Conservation (phyloP, 2,797 vertebrate species). For the Carapus acus region DNA sequence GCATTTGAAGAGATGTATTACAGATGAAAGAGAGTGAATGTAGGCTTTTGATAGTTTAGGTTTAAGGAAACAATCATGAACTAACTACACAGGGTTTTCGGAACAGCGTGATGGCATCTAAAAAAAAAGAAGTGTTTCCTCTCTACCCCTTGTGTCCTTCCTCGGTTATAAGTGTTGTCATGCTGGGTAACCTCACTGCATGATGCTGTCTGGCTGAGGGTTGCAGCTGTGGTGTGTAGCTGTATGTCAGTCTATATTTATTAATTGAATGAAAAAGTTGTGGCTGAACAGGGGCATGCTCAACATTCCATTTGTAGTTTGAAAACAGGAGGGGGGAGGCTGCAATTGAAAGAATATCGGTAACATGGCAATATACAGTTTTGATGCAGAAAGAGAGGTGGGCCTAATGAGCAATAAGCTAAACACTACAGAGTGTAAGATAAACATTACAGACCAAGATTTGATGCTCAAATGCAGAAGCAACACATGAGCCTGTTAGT, state of each 20-base stretch:
- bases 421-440: too few species aligned
- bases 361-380: conserved; percentile 1
- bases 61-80: conserved; percentile 14
- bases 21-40: neutral
- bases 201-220: conserved; percentile 11
- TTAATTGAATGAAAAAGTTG: conserved; percentile 18
- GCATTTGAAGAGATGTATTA: neutral
- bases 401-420: too few species aligned
- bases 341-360: conserved; percentile 12
- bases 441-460: too few species aligned
- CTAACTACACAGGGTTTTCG: conserved; percentile 6
- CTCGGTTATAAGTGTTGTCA: conserved; percentile 14
- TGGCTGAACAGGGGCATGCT: conserved; percentile 3
- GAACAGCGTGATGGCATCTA: neutral
- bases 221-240: conserved; percentile 6
- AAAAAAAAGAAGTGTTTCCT: conserved; percentile 5
- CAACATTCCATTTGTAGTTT: conserved; percentile 48
- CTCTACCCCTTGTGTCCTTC: neutral
- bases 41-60: neutral
- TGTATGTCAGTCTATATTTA: conserved; percentile 33
- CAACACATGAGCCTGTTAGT: conserved; percentile 64
- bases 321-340: conserved; percentile 17
- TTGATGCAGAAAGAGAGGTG: neutral
- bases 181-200: conserved; percentile 15
- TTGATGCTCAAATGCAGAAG: conserved; percentile 52